Evolutionary conservation across 2,797 vertebrate genomes (phyloP).

Genomic region (Thalassophryne amazonica): DNA sequence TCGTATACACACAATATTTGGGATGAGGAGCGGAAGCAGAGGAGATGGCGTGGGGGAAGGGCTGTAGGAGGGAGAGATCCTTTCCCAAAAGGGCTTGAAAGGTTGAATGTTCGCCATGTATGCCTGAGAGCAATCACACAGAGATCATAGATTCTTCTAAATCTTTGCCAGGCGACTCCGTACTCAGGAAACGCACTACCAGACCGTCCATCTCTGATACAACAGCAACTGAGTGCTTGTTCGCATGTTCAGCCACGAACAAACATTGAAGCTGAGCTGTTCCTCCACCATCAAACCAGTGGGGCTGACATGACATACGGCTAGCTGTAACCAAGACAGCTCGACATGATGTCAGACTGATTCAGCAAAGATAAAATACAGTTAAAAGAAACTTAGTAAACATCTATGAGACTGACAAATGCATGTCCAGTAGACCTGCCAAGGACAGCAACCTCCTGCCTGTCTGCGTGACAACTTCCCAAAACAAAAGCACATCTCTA

Average conservation of each 20-base stretch:
- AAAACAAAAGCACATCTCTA: no score
- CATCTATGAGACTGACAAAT: no score
- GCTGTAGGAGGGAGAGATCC: slow-evolving; percentile 39
- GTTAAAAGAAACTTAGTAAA: no score
- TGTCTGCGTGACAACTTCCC: no score
- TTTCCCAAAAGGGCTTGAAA: slow-evolving; percentile 50
- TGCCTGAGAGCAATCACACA: slow-evolving; percentile 62
- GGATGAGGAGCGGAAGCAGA: slow-evolving; percentile 41
- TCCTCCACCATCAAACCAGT: not conserved
- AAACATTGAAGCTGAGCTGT: not conserved
- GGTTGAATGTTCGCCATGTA: slow-evolving; percentile 58
- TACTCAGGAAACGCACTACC: slow-evolving; percentile 39
- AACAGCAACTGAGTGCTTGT: not conserved
- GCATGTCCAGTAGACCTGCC: no score
- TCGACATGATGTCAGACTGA: not conserved
- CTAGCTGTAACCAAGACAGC: slow-evolving; percentile 34
- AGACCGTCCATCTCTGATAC: slow-evolving; percentile 29
- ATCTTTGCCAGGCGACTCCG: slow-evolving; percentile 44
- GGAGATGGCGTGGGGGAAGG: slow-evolving; percentile 26
- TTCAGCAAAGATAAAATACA: not conserved
- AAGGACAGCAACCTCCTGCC: no score
- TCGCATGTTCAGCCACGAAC: slow-evolving; percentile 8
- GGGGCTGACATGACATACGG: slow-evolving; percentile 57
- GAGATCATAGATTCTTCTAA: slow-evolving; percentile 49
- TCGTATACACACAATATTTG: slow-evolving; percentile 60